A percentile compares a stretch with the other conserved stretches of the same genome.
These are phyloP conservation scores for Lucinisca nassula DNA, from an alignment of 2,888 invertebrate genomes.

Conservation along the genomic window DNA sequence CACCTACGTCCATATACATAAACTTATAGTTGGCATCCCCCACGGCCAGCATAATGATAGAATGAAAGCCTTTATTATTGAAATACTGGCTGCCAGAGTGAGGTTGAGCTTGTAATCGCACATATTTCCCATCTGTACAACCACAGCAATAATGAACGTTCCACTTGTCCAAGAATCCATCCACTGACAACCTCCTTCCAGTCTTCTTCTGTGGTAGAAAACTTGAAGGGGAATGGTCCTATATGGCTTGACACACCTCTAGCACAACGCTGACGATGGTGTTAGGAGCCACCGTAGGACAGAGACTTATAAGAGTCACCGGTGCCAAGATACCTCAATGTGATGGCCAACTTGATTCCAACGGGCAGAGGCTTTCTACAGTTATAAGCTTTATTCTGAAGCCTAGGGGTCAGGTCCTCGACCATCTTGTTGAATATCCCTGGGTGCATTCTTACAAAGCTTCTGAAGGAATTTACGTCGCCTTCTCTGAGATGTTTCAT, in stretches of 20 bases:
- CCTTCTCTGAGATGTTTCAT: slow-evolving; percentile 12
- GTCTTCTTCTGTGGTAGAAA: slow-evolving; percentile 31
- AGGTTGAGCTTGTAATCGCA: slow-evolving; percentile 75
- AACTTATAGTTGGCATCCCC: slow-evolving; percentile 25
- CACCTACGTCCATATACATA: slow-evolving; percentile 17
- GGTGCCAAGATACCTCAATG: slow-evolving; percentile 20
- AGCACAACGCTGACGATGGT: slow-evolving; percentile 81
- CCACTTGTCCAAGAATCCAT: slow-evolving; percentile 73
- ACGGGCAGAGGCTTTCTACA: neutral
- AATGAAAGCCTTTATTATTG: slow-evolving; percentile 82
- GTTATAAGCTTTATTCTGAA: neutral
- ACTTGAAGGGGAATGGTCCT: slow-evolving; percentile 50
- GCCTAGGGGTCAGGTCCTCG: neutral
- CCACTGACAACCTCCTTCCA: slow-evolving; percentile 40
- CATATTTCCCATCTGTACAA: slow-evolving; percentile 83
- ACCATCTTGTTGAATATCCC: neutral
- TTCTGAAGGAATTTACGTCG: neutral
- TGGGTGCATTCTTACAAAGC: slow-evolving; percentile 10
- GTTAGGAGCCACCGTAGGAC: slow-evolving; percentile 80
- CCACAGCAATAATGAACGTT: slow-evolving; percentile 85
- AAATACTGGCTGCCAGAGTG: slow-evolving; percentile 78
- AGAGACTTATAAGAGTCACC: slow-evolving; percentile 80
- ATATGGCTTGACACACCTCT: slow-evolving; percentile 82
- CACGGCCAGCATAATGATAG: slow-evolving; percentile 83
- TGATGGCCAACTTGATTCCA: slow-evolving; percentile 77